These are phyloP conservation scores for Trichogramma evanescens DNA, from an alignment of 2,888 invertebrate genomes.

Conservation along the genomic window DNA sequence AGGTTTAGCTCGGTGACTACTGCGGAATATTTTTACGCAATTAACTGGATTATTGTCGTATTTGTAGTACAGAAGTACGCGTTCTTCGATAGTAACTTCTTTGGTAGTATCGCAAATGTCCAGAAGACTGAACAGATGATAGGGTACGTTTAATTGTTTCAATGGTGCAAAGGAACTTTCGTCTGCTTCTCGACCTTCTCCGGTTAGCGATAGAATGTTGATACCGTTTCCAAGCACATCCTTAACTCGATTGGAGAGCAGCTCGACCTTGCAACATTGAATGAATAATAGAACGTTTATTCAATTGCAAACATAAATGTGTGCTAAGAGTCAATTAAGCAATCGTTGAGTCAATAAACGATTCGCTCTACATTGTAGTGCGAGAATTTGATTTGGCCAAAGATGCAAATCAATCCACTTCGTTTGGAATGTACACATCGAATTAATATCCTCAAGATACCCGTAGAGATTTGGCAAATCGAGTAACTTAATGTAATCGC, in stretches of 20 bases:
- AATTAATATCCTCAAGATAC: no score
- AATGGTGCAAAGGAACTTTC: conserved; percentile 85
- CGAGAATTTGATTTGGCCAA: no score
- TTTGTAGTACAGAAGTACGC: conserved; percentile 89
- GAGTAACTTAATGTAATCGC: no score
- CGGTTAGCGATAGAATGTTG: conserved; percentile 82
- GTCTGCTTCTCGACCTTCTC: conserved; percentile 82
- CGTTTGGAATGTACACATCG: no score
- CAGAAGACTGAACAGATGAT: conserved; percentile 85
- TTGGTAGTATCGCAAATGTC: conserved; percentile 96
- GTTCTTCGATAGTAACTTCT: conserved; percentile 80
- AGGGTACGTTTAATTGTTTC: conserved; percentile 74
- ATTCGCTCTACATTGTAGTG: no score
- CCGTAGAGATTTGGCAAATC: no score
- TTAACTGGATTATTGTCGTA: conserved; percentile 94
- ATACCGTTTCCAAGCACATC: conserved; percentile 85
- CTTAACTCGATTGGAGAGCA: conserved; percentile 67
- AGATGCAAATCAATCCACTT: no score
- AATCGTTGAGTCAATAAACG: no score
- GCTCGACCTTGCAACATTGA: conserved; percentile 49
- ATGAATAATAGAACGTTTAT: neutral
- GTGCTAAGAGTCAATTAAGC: no score
- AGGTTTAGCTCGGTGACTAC: conserved; percentile 75
- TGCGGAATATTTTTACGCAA: conserved; percentile 93
- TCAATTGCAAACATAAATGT: no score